Percentiles rank a stretch among this genome's conserved stretches.
These are phyloP conservation scores for Tapera naevia DNA, from an alignment of 2,797 vertebrate species.

Conservation along the genomic window DNA sequence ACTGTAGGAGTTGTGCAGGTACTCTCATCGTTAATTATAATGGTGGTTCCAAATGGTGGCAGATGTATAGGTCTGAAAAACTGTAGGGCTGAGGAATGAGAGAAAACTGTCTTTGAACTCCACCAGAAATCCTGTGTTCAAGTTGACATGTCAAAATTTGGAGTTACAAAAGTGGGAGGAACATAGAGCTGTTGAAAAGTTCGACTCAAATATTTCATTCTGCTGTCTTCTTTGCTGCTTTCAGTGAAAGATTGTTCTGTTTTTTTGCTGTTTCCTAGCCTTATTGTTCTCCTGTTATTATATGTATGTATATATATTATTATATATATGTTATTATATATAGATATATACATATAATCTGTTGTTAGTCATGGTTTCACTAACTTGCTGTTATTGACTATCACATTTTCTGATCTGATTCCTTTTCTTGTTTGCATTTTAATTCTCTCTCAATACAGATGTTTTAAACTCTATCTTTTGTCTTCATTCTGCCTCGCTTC, in stretches of 20 bases:
- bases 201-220: background rate
- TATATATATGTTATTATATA: too few species aligned
- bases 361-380: background rate
- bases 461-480: background rate
- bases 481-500: background rate
- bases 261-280: background rate
- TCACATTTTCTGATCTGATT: background rate
- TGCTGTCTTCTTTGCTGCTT: background rate
- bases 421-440: background rate
- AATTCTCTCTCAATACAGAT: background rate
- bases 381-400: background rate
- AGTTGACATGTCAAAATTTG: background rate
- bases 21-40: background rate
- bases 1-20: background rate
- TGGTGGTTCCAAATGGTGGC: background rate
- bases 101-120: background rate
- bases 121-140: background rate
- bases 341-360: too few species aligned
- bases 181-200: background rate
- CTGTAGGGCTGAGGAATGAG: background rate
- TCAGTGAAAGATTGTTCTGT: background rate
- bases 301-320: too few species aligned
- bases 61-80: background rate
- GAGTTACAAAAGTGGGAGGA: background rate
- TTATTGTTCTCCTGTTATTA: background rate